phyloP scores from a whole-genome alignment of 2,888 invertebrate genomes.

The Noctua janthina region DNA sequence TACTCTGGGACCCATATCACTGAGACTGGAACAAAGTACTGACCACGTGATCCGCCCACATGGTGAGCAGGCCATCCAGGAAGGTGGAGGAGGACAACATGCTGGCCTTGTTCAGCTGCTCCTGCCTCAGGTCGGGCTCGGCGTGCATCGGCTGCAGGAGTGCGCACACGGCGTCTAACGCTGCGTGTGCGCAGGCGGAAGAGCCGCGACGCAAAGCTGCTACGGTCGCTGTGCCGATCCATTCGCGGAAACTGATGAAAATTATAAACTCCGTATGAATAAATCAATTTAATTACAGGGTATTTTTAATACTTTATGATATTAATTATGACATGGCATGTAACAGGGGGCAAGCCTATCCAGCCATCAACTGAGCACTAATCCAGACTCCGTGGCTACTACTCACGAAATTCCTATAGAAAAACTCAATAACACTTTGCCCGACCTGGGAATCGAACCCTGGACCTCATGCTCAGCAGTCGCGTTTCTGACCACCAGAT shows the following conservation, averaged over 20 bases:
- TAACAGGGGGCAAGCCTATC: too few species aligned
- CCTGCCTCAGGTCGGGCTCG: constrained; percentile 98
- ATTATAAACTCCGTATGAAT: neutral
- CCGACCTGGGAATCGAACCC: too few species aligned
- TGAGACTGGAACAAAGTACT: constrained; percentile 3
- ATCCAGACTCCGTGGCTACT: too few species aligned
- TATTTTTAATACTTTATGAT: too few species aligned
- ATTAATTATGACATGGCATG: neutral
- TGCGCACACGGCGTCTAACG: constrained; percentile 99
- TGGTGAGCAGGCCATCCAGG: constrained; percentile 97
- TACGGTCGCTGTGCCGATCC: constrained; percentile 97
- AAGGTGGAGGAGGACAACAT: constrained; percentile 97
- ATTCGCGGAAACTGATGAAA: constrained; percentile 95
- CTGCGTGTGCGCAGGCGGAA: constrained; percentile 98
- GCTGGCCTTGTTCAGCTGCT: constrained; percentile 99
- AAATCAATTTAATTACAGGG: neutral
- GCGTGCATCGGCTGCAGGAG: constrained; percentile 99
- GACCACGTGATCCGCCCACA: constrained; percentile 98
- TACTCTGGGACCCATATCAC: neutral
- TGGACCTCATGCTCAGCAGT: too few species aligned
- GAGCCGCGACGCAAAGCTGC: constrained; percentile 96
- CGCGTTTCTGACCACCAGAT: too few species aligned
- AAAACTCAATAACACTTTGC: too few species aligned
- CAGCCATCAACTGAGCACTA: too few species aligned
- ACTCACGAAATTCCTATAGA: too few species aligned